Conservation (phyloP, 2,888 invertebrate species). For the Melieria omissa region DNA sequence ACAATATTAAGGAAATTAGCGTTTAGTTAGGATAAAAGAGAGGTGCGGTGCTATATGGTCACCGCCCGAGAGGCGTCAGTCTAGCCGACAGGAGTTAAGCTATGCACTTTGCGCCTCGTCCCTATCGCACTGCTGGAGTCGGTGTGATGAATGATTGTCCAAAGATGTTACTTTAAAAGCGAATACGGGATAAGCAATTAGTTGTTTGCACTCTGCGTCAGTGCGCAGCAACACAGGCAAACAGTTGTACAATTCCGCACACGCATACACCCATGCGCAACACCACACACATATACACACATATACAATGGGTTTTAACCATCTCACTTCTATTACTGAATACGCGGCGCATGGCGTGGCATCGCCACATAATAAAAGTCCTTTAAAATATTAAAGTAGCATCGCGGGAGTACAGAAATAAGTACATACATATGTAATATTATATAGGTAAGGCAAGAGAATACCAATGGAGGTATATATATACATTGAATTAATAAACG, state of each 20-base stretch:
- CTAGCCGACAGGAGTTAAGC: too few species aligned
- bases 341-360: too few species aligned
- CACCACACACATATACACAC: conserved; percentile 5
- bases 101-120: too few species aligned
- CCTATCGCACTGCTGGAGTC: not conserved
- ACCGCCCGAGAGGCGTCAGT: too few species aligned
- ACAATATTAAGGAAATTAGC: conserved; percentile 34
- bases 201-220: conserved; percentile 4
- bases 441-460: conserved; percentile 13
- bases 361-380: too few species aligned
- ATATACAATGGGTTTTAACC: not conserved
- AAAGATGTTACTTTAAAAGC: conserved; percentile 31
- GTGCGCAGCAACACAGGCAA: not conserved
- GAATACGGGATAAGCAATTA: conserved; percentile 6
- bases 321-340: too few species aligned
- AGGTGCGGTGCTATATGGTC: conserved; percentile 5
- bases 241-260: not conserved
- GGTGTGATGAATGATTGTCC: conserved; percentile 31
- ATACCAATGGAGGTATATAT: conserved; percentile 9
- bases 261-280: conserved; percentile 1
- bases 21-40: conserved; percentile 56
- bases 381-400: too few species aligned
- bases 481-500: conserved; percentile 10
- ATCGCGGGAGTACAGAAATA: not conserved
- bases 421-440: conserved; percentile 9